A percentile compares a stretch with the other conserved stretches of the same genome.
phyloP scores from a whole-genome alignment of 30 jellyfish, hydroid and myxozoan genomes.

The Pseudorhiza aurosa region DNA sequence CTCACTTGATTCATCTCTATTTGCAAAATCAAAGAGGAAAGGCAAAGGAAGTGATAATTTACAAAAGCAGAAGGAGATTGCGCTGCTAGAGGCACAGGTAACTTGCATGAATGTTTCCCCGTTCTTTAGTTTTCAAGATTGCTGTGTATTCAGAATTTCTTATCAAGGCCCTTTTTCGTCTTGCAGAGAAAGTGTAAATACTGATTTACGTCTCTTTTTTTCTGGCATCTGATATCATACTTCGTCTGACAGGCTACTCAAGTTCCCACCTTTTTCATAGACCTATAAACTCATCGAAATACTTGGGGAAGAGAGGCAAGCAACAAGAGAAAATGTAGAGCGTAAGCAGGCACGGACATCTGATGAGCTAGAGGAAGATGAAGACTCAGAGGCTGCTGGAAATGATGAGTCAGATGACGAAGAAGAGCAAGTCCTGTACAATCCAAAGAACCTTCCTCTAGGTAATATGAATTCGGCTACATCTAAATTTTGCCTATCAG shows the following conservation, averaged over 20 bases:
- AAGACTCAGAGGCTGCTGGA: conserved; percentile 83
- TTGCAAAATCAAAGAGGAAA: conserved; percentile 81
- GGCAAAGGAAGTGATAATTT: conserved; percentile 73
- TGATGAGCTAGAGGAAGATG: conserved; percentile 93
- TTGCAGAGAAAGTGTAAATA: not conserved
- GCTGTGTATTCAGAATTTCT: not conserved
- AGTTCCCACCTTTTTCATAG: conserved; percentile 46
- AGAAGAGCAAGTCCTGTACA: conserved; percentile 91
- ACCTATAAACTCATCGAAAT: conserved; percentile 79
- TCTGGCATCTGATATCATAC: not conserved
- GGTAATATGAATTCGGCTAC: conserved; percentile 77
- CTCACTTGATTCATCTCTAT: conserved; percentile 74
- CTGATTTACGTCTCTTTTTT: not conserved
- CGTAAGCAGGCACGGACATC: conserved; percentile 95
- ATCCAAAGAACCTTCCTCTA: conserved; percentile 94
- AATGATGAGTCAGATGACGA: conserved; percentile 89
- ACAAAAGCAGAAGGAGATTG: conserved; percentile 87
- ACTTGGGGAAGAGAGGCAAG: conserved; percentile 89
- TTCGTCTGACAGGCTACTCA: too few species aligned
- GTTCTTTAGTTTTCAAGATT: not conserved
- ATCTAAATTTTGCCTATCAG: too few species aligned
- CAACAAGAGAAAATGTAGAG: conserved; percentile 94
- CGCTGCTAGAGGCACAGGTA: conserved; percentile 91
- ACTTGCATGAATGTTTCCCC: too few species aligned
- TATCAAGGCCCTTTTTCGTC: not conserved